Conservation (phyloP, 2,113 vertebrate species). For the Picathartes gymnocephalus region DNA sequence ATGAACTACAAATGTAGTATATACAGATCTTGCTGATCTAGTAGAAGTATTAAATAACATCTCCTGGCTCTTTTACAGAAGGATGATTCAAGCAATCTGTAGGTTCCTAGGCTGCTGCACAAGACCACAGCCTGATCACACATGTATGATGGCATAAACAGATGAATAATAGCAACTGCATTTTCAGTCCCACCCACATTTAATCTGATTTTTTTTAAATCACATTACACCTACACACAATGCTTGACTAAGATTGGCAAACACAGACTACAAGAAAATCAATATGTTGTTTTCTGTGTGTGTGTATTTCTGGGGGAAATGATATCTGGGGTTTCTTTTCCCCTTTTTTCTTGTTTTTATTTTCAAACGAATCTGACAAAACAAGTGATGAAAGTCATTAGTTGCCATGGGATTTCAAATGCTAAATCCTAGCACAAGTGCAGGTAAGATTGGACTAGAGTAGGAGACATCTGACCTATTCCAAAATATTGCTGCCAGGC, state of each 20-base stretch:
- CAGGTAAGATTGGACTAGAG: neutral
- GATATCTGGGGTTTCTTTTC: neutral
- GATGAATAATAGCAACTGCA: constrained; percentile 39
- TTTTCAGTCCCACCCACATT: constrained; percentile 44
- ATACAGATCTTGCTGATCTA: neutral
- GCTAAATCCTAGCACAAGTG: neutral
- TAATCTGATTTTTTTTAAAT: neutral
- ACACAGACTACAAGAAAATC: neutral
- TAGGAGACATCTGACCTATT: neutral
- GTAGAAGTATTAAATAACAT: constrained; percentile 2
- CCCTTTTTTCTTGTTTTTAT: neutral
- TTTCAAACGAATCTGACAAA: neutral
- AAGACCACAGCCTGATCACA: constrained; percentile 16
- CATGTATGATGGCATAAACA: neutral
- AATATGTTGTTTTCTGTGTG: neutral
- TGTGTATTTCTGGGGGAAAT: neutral
- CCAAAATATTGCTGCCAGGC: neutral
- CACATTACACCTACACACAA: neutral
- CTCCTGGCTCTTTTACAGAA: neutral
- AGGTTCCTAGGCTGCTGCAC: constrained; percentile 9
- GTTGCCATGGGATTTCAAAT: neutral
- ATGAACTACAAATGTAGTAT: neutral
- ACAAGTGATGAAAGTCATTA: neutral
- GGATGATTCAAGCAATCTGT: neutral
- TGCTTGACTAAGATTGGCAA: neutral